Conservation (phyloP, 2,888 invertebrate genomes). For the Criorhina ranunculi region DNA sequence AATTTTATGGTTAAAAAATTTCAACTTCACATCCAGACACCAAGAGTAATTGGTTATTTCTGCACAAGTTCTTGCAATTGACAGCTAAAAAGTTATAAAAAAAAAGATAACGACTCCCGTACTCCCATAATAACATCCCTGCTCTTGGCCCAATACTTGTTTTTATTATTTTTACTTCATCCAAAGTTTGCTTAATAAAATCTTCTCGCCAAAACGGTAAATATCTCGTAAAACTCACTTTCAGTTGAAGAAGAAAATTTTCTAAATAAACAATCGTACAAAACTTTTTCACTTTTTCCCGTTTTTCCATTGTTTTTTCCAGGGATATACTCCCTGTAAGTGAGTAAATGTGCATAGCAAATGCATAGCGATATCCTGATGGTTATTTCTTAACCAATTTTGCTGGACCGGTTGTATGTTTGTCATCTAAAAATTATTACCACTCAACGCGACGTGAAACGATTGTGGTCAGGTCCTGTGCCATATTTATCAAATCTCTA, state of each 20-base stretch:
- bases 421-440: slow-evolving; percentile 29
- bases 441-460: slow-evolving; percentile 16
- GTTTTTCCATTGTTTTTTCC: background rate
- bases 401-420: slow-evolving; percentile 17
- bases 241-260: slow-evolving; percentile 18
- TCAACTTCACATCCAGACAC: slow-evolving; percentile 1
- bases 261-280: slow-evolving; percentile 5
- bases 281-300: slow-evolving; percentile 15
- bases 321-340: background rate
- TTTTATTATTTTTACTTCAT: slow-evolving; percentile 23
- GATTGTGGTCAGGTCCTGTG: slow-evolving; percentile 46
- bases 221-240: slow-evolving; percentile 50
- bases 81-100: slow-evolving; percentile 8
- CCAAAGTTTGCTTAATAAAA: slow-evolving; percentile 47
- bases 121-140: background rate
- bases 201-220: slow-evolving; percentile 28
- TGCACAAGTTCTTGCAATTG: slow-evolving; percentile 1
- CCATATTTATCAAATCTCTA: slow-evolving; percentile 24
- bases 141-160: background rate
- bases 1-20: background rate
- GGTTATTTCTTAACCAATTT: slow-evolving; percentile 9
- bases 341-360: background rate
- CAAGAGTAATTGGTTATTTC: background rate
- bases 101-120: background rate
- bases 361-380: background rate